Evolutionary conservation across 2,888 invertebrate species (phyloP), one percentile per base, ranked within the genome.

Genomic region (Ormia ochracea): DNA sequence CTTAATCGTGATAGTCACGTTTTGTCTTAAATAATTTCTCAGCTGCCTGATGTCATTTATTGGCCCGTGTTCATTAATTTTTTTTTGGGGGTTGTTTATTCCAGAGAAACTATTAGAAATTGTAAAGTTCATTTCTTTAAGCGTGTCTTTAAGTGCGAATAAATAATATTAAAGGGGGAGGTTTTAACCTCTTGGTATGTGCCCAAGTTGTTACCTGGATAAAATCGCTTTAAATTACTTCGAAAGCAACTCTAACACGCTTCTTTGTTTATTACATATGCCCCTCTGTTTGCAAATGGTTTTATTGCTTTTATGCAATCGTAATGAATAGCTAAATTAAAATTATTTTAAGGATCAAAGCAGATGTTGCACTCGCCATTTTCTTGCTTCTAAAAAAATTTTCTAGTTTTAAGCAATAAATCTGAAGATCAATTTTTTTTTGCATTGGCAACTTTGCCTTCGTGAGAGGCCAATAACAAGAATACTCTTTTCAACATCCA

Each of bases 11-110:
- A 38, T 75, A 36, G 54, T 63, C 26, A 66, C 74, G 66, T 66
- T 75, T 61, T 70, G 17, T 69, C 31, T 45, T 38, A 70, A 77
- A 70, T 50, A 38, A 61, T 41, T 52, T 59, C 10, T 38, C 79
- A 75, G 74, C 79, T 73, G 72, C 36, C 36, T 56, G 50, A 69
- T 63, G 56, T 58, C 26, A 61, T 26, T 21, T 50, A 43, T 58
- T 73, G 72, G 50, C 56, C 73, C 68, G 68, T 63, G 72, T 56
- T 63, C 61, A 61, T 66, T 75, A 75, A 54, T 58, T 54, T n/a
- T n/a, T n/a, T n/a, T 72, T 48, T 54, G 52, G 76, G 76, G 72
- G 76, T 76, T 69, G 76, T 21, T 63, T 50, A n/a, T n/a, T n/a
- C n/a, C n/a, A 10, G 14, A 7, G 3, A 31, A 21, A 17, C 28